Percentiles rank a stretch among this genome's conserved stretches.
Evolutionary conservation across 1,140 invertebrate species (phyloP).

Genomic region (Cryptotermes secundus): DNA sequence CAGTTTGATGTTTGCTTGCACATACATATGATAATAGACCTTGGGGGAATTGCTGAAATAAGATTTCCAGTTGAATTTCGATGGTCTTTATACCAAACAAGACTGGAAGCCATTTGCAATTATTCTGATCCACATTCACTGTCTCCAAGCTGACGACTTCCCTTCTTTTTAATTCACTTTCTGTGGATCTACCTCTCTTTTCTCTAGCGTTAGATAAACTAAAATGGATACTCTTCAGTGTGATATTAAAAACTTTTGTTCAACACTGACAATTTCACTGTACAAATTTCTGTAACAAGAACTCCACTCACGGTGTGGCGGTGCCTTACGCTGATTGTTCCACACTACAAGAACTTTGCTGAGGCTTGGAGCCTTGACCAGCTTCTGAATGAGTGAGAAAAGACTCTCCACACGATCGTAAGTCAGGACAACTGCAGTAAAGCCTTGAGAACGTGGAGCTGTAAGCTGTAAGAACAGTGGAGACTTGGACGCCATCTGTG

Average conservation of each 20-base stretch:
- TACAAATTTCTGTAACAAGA: slow-evolving; percentile 26
- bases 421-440: slow-evolving; percentile 89
- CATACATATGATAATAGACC: no score
- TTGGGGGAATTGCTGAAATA: no score
- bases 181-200: no score
- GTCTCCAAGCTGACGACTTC: no score
- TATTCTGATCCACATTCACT: no score
- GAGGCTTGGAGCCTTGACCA: slow-evolving; percentile 79
- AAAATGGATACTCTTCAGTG: no score
- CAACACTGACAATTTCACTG: slow-evolving; percentile 31
- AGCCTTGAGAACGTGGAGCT: slow-evolving; percentile 80
- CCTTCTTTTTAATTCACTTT: no score
- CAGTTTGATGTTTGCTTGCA: no score
- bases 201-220: no score
- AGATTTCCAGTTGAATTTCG: no score
- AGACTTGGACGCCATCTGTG: slow-evolving; percentile 59
- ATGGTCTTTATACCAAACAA: no score
- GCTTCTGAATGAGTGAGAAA: slow-evolving; percentile 78
- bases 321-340: slow-evolving; percentile 89
- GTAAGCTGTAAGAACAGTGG: slow-evolving; percentile 83
- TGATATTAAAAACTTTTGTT: not conserved
- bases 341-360: slow-evolving; percentile 87
- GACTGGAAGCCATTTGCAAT: no score
- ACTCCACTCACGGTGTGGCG: slow-evolving; percentile 67
- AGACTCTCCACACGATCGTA: slow-evolving; percentile 88